These are phyloP conservation scores for Nyctibius bracteatus DNA, from an alignment of 2,113 vertebrate genomes.

Conservation along the genomic window DNA sequence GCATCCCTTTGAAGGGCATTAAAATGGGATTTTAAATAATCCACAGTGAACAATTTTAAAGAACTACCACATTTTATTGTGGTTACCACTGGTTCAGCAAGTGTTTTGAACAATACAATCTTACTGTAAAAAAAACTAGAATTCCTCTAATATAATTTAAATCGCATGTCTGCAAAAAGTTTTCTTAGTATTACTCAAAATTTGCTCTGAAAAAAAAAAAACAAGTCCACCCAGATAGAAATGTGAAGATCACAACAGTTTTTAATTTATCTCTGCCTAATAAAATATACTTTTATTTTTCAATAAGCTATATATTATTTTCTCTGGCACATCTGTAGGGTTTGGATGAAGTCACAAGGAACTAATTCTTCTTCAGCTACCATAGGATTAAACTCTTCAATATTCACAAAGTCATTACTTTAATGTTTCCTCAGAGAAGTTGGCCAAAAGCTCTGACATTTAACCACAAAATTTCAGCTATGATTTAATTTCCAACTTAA, in stretches of 20 bases:
- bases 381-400: slow-evolving; percentile 52
- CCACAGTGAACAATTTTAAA: neutral
- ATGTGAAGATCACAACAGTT: neutral
- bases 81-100: neutral
- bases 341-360: slow-evolving; percentile 12
- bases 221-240: neutral
- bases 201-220: neutral
- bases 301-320: neutral
- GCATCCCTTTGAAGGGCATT: neutral
- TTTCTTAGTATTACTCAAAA: neutral
- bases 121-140: neutral
- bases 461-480: slow-evolving; percentile 71
- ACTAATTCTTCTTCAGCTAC: slow-evolving; percentile 56
- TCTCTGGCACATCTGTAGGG: neutral
- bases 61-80: neutral
- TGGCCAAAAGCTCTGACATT: slow-evolving; percentile 34
- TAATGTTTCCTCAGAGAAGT: slow-evolving; percentile 38
- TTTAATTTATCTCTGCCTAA: neutral
- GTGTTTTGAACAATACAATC: neutral
- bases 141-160: neutral
- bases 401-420: slow-evolving; percentile 3
- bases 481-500: slow-evolving; percentile 57
- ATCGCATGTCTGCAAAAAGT: neutral
- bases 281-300: slow-evolving; percentile 25
- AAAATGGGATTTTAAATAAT: neutral